phyloP scores from a whole-genome alignment of 2,113 vertebrate species.

The Motacilla alba region DNA sequence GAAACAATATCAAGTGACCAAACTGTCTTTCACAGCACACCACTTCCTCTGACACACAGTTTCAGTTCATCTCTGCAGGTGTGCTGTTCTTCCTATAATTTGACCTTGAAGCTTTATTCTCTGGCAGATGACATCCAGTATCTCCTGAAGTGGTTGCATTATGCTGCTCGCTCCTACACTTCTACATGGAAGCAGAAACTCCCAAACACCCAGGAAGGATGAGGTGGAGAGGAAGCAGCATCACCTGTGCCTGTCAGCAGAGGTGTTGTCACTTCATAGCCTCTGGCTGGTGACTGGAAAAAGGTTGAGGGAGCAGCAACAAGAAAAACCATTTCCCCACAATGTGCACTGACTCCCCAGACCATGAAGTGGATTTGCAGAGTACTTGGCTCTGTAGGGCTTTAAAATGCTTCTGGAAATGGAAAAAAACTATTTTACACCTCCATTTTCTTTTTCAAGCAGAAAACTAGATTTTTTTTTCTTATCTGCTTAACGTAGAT shows the following conservation, averaged over 20 bases:
- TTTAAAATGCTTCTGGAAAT: not conserved
- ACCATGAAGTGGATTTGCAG: not conserved
- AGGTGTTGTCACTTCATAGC: not conserved
- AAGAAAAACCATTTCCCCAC: not conserved
- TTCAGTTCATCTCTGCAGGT: not conserved
- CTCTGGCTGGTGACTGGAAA: not conserved
- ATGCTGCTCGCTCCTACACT: not conserved
- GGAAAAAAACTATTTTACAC: not conserved
- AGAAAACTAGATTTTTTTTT: not conserved
- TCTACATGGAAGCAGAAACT: not conserved
- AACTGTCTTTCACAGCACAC: not conserved
- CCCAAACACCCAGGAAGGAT: not conserved
- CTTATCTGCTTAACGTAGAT: not conserved
- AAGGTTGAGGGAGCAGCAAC: not conserved
- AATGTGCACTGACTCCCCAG: not conserved
- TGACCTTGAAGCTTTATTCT: not conserved
- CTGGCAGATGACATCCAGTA: rapidly evolving
- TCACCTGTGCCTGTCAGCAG: not conserved
- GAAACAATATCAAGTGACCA: not conserved
- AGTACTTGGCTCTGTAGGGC: not conserved
- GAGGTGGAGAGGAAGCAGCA: not conserved
- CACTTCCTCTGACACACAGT: not conserved
- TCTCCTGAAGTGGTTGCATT: not conserved
- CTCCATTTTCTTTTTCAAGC: not conserved
- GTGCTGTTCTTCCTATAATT: not conserved